Evolutionary conservation across 2,797 vertebrate species (phyloP).

Genomic region (Enteromius treurensis): DNA sequence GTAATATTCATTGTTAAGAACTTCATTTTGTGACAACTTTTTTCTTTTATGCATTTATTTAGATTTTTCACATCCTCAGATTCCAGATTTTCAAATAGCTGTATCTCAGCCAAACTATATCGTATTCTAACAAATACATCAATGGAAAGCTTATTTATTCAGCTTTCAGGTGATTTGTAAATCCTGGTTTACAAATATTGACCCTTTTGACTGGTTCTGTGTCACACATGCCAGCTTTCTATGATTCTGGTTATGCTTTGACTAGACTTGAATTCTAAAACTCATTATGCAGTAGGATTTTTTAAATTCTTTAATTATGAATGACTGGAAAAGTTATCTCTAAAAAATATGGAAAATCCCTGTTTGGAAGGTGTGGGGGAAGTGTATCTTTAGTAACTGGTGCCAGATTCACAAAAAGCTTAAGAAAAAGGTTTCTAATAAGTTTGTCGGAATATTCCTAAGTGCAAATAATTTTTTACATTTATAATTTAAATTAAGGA

Average conservation of each 20-base stretch:
- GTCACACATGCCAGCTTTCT: background rate
- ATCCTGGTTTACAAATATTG: too few species aligned
- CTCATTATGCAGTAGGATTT: background rate
- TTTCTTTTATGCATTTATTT: too few species aligned
- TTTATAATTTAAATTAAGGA: background rate
- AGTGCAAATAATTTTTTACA: too few species aligned
- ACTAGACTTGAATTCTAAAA: background rate
- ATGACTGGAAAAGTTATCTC: background rate
- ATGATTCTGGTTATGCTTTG: background rate
- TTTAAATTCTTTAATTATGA: background rate
- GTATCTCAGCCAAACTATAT: too few species aligned
- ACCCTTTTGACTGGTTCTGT: too few species aligned
- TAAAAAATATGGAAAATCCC: background rate
- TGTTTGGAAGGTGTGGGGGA: background rate
- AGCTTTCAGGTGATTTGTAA: too few species aligned
- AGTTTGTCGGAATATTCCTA: background rate
- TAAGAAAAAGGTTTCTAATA: background rate
- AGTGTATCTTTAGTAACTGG: background rate
- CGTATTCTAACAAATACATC: too few species aligned
- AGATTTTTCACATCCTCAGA: too few species aligned
- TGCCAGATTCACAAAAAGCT: background rate
- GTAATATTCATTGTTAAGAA: too few species aligned
- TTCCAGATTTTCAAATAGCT: too few species aligned
- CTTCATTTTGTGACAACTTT: too few species aligned
- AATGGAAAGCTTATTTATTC: too few species aligned